Evolutionary conservation across 2,113 vertebrate genomes (phyloP).

Genomic region (Lampris megalopsis): DNA sequence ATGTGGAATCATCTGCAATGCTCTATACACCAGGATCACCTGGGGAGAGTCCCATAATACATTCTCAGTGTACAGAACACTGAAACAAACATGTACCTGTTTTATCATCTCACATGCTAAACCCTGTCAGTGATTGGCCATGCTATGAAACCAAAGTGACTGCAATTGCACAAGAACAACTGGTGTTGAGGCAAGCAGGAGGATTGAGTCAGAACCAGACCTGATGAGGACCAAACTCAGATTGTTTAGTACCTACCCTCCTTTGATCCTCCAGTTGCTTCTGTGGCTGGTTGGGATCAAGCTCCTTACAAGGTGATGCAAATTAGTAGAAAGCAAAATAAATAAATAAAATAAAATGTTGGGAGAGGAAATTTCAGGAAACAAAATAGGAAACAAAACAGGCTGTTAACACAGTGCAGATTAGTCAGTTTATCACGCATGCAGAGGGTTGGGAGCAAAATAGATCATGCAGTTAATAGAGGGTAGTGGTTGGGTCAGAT

Average conservation of each 20-base stretch:
- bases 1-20: neutral
- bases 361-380: constrained; percentile 37
- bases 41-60: constrained; percentile 15
- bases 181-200: constrained; percentile 9
- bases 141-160: constrained; percentile 49
- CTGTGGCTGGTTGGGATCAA: constrained; percentile 94
- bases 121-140: constrained; percentile 39
- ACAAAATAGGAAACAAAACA: constrained; percentile 49
- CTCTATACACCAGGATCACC: neutral
- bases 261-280: constrained; percentile 97
- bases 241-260: constrained; percentile 90
- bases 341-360: constrained; percentile 19
- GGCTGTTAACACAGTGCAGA: constrained; percentile 78
- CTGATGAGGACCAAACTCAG: constrained; percentile 31
- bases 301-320: constrained; percentile 88
- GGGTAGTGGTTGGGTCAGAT: constrained; percentile 57
- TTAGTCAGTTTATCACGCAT: constrained; percentile 76
- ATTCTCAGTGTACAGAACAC: constrained; percentile 3
- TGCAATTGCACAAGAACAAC: constrained; percentile 28
- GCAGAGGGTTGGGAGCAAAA: constrained; percentile 68
- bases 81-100: constrained; percentile 1
- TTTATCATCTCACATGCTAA: constrained; percentile 8
- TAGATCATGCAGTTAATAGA: constrained; percentile 74
- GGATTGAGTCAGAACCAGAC: constrained; percentile 34
- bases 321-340: constrained; percentile 78